Base-by-base conservation (phyloP, 2,888 invertebrate genomes). In the Malacosoma neustria region DNA sequence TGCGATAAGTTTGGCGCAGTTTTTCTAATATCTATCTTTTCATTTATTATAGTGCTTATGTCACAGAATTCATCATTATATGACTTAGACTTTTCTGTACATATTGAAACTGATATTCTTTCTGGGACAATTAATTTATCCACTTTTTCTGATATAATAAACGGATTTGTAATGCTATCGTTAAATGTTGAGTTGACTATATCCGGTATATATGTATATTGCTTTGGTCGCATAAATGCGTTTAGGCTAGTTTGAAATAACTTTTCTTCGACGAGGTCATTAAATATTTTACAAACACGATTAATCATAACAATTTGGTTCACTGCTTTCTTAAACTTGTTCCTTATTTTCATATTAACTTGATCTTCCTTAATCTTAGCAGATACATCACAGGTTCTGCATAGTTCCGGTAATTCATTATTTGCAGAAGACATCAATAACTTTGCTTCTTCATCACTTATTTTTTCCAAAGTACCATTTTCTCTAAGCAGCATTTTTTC, bases 401-500 rank as follows among this genome's bases (percentile, higher is more conserved):
- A 34, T 29, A 9, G 14, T 33, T 11, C 7, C 2, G 34, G 6
- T 30, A 29, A 13, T 42, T 54, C 43, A 34, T 48, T 48, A 40
- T 58, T 48, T 31, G 46, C 46, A 14, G 65, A 68, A 14, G 65
- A 52, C 73, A 82, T 75, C 41, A 85, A 57, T 33, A 62, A 40
- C 41, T 75, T 75, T 14, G 81, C 86, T 55, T 84, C 81, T 38
- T 76, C 74, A 13, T 81, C 77, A 39, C 68, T 75, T 43, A 87
- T 77, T 59, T 80, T 84, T 56, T 84, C 82, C 30, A 85, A 64
- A 11, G 64, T 61, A 5, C 87, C 88, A 49, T 88, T 87, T 58
- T 88, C 87, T 45, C 73, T 81, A 7, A 88, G 52, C 29, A 87
- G 45, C 87, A 88, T 88, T 60, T 88, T 88, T 58, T 88, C 88